Evolutionary conservation across 1,140 invertebrate species (phyloP).

Genomic region (Drosophila mayri): DNA sequence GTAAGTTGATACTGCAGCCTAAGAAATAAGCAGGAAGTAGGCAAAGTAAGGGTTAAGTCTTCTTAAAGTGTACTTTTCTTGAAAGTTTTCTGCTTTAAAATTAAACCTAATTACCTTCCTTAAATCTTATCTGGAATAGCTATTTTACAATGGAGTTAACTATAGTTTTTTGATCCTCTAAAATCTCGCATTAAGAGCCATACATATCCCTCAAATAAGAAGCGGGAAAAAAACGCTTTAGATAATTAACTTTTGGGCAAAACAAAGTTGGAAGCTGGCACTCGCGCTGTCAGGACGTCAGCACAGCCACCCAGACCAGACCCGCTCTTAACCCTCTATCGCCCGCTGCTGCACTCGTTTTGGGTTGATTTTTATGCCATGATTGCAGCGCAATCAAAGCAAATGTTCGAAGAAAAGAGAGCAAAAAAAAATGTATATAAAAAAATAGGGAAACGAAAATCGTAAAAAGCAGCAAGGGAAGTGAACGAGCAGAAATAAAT

Average conservation of each 20-base stretch:
- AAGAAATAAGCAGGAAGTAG: not conserved
- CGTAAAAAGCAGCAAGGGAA: slow-evolving; percentile 33
- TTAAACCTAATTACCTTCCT: not conserved
- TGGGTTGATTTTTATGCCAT: slow-evolving; percentile 75
- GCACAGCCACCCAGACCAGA: slow-evolving; percentile 9
- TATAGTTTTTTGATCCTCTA: not conserved
- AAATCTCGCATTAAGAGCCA: not conserved
- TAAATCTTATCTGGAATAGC: too few relatives aligned
- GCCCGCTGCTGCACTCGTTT: slow-evolving; percentile 27
- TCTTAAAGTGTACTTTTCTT: not conserved
- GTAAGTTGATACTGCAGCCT: slow-evolving; percentile 58
- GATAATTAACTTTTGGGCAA: slow-evolving; percentile 80
- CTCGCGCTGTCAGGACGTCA: slow-evolving; percentile 63
- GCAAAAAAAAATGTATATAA: not conserved
- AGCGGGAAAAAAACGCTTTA: slow-evolving; percentile 70
- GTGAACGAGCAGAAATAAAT: slow-evolving; percentile 13
- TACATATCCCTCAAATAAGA: slow-evolving; percentile 4
- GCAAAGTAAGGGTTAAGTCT: not conserved
- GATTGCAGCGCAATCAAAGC: slow-evolving; percentile 79
- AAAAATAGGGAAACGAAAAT: slow-evolving; percentile 44
- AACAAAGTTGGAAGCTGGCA: slow-evolving; percentile 59
- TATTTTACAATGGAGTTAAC: not conserved
- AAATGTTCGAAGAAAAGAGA: slow-evolving; percentile 48
- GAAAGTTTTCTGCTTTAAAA: not conserved
- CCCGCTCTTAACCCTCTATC: slow-evolving; percentile 6